These are phyloP conservation scores for Ptilorrhoa leucosticta DNA, from an alignment of 2,113 vertebrate species.

Conservation along the genomic window DNA sequence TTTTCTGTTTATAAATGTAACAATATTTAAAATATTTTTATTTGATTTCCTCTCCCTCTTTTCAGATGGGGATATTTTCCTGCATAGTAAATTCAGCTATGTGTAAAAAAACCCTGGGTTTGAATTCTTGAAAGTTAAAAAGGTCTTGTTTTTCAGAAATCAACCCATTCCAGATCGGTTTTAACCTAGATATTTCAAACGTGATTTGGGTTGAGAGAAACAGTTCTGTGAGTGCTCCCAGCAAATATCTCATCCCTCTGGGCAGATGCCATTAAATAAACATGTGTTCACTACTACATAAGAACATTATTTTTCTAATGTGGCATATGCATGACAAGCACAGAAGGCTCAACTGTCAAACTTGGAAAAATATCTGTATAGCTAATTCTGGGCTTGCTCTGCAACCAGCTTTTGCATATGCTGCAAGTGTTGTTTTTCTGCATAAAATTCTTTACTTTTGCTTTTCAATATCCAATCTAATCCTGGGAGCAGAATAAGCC, in stretches of 20 bases:
- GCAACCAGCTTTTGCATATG: conserved; percentile 24
- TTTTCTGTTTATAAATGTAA: not conserved
- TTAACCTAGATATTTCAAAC: conserved; percentile 65
- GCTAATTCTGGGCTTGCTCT: conserved; percentile 45
- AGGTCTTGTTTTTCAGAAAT: conserved; percentile 18
- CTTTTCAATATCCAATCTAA: not conserved
- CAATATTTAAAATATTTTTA: not conserved
- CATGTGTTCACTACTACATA: conserved; percentile 61
- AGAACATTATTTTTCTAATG: conserved; percentile 63
- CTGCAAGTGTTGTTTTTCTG: conserved; percentile 22
- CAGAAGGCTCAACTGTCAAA: conserved; percentile 62
- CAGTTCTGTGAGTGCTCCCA: conserved; percentile 46
- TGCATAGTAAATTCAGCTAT: not conserved
- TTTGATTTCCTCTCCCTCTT: not conserved
- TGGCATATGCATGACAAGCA: conserved; percentile 62
- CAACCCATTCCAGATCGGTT: not conserved
- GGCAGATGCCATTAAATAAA: conserved; percentile 72
- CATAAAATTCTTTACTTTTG: conserved; percentile 11
- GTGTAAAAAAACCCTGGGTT: not conserved
- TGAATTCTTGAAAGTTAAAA: not conserved
- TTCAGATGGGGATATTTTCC: not conserved
- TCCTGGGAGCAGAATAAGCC: not conserved
- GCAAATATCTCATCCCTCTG: conserved; percentile 61
- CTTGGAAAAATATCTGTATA: conserved; percentile 50
- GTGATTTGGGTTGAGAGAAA: conserved; percentile 49